Evolutionary conservation across 1,140 invertebrate genomes (phyloP), one percentile per base, ranked within the genome.

Genomic region (Dryas iulia): DNA sequence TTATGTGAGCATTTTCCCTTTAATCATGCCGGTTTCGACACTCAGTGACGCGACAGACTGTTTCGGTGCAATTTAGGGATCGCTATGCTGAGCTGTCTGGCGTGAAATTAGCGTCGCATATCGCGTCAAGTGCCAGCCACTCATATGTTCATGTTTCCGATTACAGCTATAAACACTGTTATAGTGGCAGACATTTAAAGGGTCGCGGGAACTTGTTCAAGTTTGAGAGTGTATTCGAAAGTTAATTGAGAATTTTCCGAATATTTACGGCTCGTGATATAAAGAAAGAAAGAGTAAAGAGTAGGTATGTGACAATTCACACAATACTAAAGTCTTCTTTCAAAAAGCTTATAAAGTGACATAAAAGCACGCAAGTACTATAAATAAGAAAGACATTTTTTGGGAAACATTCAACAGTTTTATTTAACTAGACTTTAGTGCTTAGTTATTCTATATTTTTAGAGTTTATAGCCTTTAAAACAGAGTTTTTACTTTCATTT

Each of bases 21-120:
- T 71, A 71, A 71, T 71, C 63, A 71, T 66, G 69, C 52, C 57
- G 35, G 62, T 61, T 63, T 66, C 56, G 70, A 66, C 69, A 66
- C 69, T 61, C 68, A 5, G 52, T 26, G 57, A 56, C 53, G 69
- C 69, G 63, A 66, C 69, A 71, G 62, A 59, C 68, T 65, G 68
- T 69, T 69, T 63, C 61, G 62, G 23, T 59, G 68, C 61, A 64
- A 70, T 70, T 65, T 59, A 70, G 59, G 69, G 68, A 65, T 72
- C 67, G 64, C 74, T 64, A 73, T 62, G 71, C 62, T 61, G 70
- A 68, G 66, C 77, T 61, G 74, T 78, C 74, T 72, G 79, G 69
- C 77, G 76, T 81, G 74, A 83, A 83, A 82, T 86, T 81, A 78
- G 76, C 77, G 79, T 69, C 74, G 65, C 77, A 77, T 79, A 64